These are phyloP conservation scores for Atrina japonica DNA, from an alignment of 2,888 invertebrate genomes.

Conservation along the genomic window DNA sequence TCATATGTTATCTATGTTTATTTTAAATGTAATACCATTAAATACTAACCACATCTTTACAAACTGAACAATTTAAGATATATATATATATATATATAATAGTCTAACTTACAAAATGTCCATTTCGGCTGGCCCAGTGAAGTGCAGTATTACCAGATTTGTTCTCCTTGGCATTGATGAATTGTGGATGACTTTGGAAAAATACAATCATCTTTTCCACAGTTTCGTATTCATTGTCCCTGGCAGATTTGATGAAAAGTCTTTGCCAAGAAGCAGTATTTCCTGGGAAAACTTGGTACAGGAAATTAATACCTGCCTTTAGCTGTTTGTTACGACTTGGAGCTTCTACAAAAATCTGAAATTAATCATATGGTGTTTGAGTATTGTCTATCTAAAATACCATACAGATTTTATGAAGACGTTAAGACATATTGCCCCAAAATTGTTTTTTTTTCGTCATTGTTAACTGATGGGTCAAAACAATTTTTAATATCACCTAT, in stretches of 20 bases:
- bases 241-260: conserved; percentile 71
- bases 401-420: no score
- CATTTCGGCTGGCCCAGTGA: conserved; percentile 75
- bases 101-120: conserved; percentile 75
- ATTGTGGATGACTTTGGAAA: conserved; percentile 72
- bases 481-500: no score
- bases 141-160: conserved; percentile 77
- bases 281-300: conserved; percentile 80
- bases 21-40: not conserved
- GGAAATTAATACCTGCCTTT: conserved; percentile 71
- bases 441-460: no score
- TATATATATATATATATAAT: no score
- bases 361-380: not conserved
- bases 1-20: no score
- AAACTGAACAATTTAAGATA: no score
- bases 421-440: no score
- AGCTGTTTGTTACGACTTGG: conserved; percentile 76
- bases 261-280: conserved; percentile 75
- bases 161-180: conserved; percentile 77
- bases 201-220: conserved; percentile 77
- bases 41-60: not conserved
- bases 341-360: conserved; percentile 77
- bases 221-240: conserved; percentile 76
- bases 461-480: no score
- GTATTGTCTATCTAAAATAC: no score